Conservation (phyloP, 2,113 vertebrate genomes). For the Passer domesticus region DNA sequence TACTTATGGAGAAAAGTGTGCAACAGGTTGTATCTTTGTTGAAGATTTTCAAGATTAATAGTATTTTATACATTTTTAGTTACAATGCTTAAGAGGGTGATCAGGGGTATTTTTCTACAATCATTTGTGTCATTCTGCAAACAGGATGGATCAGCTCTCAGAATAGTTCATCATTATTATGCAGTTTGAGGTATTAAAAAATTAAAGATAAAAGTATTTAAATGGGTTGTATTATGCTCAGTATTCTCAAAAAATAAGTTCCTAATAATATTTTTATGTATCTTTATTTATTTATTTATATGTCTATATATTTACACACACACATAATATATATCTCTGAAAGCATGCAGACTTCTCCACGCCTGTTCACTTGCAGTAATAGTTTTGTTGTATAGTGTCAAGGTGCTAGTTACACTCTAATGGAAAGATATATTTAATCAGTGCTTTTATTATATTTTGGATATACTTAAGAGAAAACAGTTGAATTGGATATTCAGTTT, state of each 20-base stretch:
- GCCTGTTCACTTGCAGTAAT: not conserved
- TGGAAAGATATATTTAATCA: not conserved
- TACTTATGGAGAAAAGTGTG: not conserved
- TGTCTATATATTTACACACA: fast-evolving
- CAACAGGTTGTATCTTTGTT: not conserved
- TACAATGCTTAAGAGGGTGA: not conserved
- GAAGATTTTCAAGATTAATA: not conserved
- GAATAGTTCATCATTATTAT: not conserved
- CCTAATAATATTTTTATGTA: not conserved
- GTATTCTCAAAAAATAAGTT: not conserved
- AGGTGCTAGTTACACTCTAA: not conserved
- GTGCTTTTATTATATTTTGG: not conserved
- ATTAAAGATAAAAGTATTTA: not conserved
- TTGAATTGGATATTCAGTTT: not conserved
- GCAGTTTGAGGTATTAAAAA: not conserved
- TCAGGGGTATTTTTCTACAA: not conserved
- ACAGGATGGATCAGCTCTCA: not conserved
- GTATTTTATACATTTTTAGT: not conserved
- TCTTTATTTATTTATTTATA: not conserved
- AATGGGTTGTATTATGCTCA: not conserved
- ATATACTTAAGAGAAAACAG: not conserved
- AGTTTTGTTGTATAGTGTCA: not conserved
- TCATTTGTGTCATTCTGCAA: not conserved
- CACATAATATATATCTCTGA: not conserved
- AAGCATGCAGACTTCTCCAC: not conserved